A percentile compares a stretch with the other conserved stretches of the same genome.
Conservation (phyloP, 53 echinoderm and acorn worm species). For the Crossaster papposus region DNA sequence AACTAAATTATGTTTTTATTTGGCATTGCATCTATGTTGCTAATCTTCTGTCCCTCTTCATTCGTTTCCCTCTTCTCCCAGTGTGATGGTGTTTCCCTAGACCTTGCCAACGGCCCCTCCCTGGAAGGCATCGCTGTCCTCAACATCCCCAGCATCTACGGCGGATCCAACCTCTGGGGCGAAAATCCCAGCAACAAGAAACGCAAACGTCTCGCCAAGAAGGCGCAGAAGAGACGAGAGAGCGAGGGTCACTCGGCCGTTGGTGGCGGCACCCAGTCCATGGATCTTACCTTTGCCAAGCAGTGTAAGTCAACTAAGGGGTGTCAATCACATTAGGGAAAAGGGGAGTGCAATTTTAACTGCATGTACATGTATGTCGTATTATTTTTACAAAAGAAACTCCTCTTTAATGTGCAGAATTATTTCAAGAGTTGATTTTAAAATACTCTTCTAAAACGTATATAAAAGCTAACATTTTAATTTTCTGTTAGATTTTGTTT, state of each 20-base stretch:
- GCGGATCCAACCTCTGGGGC: slow-evolving; percentile 99
- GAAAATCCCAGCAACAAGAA: slow-evolving; percentile 95
- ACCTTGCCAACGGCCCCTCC: slow-evolving; percentile 93
- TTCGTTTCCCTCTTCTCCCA: slow-evolving; percentile 34
- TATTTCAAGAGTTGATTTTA: too few species aligned
- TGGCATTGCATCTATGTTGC: too few species aligned
- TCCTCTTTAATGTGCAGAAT: too few species aligned
- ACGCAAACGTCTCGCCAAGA: slow-evolving; percentile 82
- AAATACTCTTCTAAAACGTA: too few species aligned
- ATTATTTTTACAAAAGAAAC: too few species aligned
- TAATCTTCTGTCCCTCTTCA: not conserved
- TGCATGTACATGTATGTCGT: too few species aligned
- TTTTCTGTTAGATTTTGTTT: too few species aligned
- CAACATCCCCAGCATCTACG: slow-evolving; percentile 98
- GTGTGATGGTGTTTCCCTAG: slow-evolving; percentile 98
- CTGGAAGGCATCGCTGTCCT: slow-evolving; percentile 94
- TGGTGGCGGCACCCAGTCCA: slow-evolving; percentile 78
- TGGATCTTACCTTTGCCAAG: slow-evolving; percentile 90
- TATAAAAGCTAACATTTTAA: too few species aligned
- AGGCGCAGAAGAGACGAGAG: slow-evolving; percentile 82
- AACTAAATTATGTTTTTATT: too few species aligned
- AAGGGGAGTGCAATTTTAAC: too few species aligned
- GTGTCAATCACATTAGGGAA: not conserved
- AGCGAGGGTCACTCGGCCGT: slow-evolving; percentile 77
- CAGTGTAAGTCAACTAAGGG: slow-evolving; percentile 79